These are phyloP conservation scores for Tortricodes alternella DNA, from an alignment of 2,888 invertebrate species.

Conservation along the genomic window DNA sequence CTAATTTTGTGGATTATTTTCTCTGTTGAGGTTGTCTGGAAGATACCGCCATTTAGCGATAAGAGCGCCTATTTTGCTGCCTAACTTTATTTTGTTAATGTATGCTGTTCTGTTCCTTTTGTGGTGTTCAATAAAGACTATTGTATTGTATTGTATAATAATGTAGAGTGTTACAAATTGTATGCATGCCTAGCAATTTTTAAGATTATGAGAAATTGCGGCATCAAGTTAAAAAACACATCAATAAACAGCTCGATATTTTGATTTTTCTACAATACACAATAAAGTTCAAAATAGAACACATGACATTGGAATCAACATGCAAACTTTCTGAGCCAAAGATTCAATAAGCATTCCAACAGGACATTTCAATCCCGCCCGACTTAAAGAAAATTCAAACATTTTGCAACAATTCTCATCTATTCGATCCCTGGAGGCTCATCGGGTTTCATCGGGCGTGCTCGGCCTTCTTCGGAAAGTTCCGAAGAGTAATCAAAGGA, in stretches of 20 bases:
- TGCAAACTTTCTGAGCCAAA: constrained; percentile 13
- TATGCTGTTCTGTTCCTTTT: no score
- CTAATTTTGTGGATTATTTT: no score
- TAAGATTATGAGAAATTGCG: background rate
- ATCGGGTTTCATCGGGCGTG: constrained; percentile 5
- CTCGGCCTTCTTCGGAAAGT: constrained; percentile 27
- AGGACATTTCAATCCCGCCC: constrained; percentile 26
- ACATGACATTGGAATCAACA: background rate
- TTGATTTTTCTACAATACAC: background rate
- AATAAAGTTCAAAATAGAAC: background rate
- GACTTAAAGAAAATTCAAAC: constrained; percentile 27
- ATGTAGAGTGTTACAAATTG: no score
- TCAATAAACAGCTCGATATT: background rate
- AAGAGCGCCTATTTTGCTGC: no score
- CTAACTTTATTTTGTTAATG: no score
- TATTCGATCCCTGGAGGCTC: constrained; percentile 25
- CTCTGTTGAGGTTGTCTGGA: no score
- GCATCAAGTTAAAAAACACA: background rate
- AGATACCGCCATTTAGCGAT: no score
- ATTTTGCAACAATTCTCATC: constrained; percentile 31
- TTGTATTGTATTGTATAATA: no score
- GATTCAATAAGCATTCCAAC: constrained; percentile 26
- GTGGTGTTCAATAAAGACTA: no score
- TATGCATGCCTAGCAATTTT: no score
- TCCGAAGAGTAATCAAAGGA: constrained; percentile 31